Evolutionary conservation across 2,113 vertebrate species (phyloP).

Genomic region (Ursus arctos): DNA sequence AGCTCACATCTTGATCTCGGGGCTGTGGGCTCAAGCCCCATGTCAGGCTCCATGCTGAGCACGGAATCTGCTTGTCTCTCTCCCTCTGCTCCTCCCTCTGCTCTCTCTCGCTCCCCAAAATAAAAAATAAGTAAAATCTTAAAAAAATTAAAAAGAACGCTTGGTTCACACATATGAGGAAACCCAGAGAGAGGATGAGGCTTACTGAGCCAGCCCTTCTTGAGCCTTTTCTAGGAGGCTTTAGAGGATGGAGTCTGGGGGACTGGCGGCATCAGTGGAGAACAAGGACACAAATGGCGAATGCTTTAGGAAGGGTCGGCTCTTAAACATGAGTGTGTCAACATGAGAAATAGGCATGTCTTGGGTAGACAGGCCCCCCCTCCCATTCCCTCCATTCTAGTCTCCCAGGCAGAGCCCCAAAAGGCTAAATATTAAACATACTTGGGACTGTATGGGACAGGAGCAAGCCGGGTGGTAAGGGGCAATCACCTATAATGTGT

Average conservation of each 20-base stretch:
- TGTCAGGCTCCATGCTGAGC: too few relatives aligned
- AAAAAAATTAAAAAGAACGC: neutral
- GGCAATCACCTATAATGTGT: conserved; percentile 9
- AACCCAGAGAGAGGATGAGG: neutral
- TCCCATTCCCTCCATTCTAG: neutral
- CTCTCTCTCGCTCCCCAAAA: too few relatives aligned
- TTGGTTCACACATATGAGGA: neutral
- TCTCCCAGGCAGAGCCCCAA: neutral
- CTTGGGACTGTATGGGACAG: neutral
- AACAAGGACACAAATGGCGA: conserved; percentile 30
- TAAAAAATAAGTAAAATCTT: too few relatives aligned
- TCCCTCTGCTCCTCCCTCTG: too few relatives aligned
- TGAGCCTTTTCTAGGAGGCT: neutral
- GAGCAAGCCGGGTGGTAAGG: neutral
- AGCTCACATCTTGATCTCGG: too few relatives aligned
- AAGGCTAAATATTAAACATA: neutral
- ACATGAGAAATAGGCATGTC: neutral
- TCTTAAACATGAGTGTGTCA: conserved; percentile 26
- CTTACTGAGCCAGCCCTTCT: neutral
- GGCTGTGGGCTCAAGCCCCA: too few relatives aligned
- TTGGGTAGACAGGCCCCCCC: neutral
- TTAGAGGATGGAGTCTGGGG: neutral
- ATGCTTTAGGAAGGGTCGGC: neutral
- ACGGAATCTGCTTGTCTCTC: too few relatives aligned
- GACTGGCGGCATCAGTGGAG: neutral